phyloP scores from a whole-genome alignment of 64 coral and sea anemone species.

The Stylophora pistillata region DNA sequence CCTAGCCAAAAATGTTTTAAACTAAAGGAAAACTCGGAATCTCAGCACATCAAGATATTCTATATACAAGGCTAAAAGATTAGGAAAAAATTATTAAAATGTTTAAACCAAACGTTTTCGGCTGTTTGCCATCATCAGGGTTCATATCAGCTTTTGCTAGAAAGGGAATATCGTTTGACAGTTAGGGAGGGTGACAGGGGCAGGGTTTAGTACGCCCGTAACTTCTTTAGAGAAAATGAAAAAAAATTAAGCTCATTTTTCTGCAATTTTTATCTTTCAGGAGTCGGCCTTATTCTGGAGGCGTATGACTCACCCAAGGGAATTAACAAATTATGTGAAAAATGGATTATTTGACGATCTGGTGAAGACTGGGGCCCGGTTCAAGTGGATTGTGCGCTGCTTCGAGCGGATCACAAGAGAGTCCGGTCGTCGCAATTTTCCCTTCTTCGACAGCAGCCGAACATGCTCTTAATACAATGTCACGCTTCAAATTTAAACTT shows the following conservation, averaged over 20 bases:
- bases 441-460: not conserved
- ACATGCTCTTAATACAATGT: slow-evolving; percentile 16
- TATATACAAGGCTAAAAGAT: too few relatives aligned
- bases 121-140: too few relatives aligned
- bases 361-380: slow-evolving; percentile 27
- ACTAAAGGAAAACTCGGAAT: too few relatives aligned
- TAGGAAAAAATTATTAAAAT: too few relatives aligned
- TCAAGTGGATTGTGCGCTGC: slow-evolving; percentile 20
- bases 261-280: slow-evolving; percentile 1
- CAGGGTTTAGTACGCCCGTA: not conserved
- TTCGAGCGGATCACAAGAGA: not conserved
- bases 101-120: too few relatives aligned
- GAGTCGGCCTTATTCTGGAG: slow-evolving; percentile 33
- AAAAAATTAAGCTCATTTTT: not conserved
- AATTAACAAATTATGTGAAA: slow-evolving; percentile 26
- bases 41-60: too few relatives aligned
- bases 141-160: too few relatives aligned
- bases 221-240: not conserved
- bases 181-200: not conserved
- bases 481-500: slow-evolving; percentile 46
- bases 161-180: too few relatives aligned
- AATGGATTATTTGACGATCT: slow-evolving; percentile 56
- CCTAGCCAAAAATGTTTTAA: too few relatives aligned
- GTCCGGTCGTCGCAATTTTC: slow-evolving; percentile 29
- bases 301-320: slow-evolving; percentile 8